Percentiles rank a stretch among this genome's conserved stretches.
phyloP scores from a whole-genome alignment of 2,113 vertebrate species.

The Nyctereutes procyonoides region DNA sequence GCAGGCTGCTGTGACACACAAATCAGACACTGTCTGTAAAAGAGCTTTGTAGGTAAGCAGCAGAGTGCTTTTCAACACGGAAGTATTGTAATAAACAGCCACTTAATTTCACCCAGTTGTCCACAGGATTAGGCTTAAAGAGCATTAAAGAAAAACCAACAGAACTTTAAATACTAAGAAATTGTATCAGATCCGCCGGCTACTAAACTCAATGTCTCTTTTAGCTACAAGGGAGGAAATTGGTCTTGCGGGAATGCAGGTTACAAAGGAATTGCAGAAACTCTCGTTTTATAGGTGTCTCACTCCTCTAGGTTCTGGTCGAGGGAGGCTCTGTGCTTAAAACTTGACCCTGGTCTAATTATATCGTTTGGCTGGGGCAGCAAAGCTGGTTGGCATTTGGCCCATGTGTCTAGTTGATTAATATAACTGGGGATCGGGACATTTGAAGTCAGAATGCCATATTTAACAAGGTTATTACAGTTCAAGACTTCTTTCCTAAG shows the following conservation, averaged over 20 bases:
- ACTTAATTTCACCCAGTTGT: not conserved
- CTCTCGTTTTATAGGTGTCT: not conserved
- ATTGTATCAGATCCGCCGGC: not conserved
- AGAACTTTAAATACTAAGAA: not conserved
- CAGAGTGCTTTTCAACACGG: not conserved
- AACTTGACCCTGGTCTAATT: constrained; percentile 73
- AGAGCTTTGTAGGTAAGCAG: not conserved
- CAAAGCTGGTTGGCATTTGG: constrained; percentile 35
- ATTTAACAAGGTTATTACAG: constrained; percentile 52
- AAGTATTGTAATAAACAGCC: not conserved
- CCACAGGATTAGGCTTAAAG: not conserved
- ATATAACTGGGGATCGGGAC: constrained; percentile 43
- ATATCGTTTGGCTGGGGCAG: constrained; percentile 39
- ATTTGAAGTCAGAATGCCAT: constrained; percentile 58
- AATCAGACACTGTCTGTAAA: not conserved
- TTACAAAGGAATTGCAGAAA: not conserved
- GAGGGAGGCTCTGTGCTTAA: not conserved
- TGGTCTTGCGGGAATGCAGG: not conserved
- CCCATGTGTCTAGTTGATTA: constrained; percentile 51
- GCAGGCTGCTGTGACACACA: not conserved
- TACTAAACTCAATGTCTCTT: not conserved
- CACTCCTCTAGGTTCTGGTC: not conserved
- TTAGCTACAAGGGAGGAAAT: not conserved
- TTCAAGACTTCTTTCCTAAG: constrained; percentile 42
- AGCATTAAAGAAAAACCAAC: not conserved